These are phyloP conservation scores for Uromys caudimaculatus DNA, from an alignment of 2,797 vertebrate genomes.

Conservation along the genomic window DNA sequence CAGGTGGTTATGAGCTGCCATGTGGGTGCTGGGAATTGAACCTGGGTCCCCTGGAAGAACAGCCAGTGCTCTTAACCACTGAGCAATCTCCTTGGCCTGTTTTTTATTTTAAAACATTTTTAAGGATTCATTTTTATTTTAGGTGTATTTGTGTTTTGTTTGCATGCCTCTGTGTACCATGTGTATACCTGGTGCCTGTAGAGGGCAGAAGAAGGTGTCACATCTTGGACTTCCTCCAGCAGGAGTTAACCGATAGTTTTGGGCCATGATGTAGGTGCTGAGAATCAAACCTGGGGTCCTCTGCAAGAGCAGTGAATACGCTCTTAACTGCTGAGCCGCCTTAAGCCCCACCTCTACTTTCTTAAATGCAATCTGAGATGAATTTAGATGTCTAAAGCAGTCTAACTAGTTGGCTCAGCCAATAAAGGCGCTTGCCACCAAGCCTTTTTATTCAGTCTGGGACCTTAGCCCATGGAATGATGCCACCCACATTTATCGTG, in stretches of 20 bases:
- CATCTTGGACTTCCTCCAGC: too few species aligned
- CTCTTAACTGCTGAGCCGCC: neutral
- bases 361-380: neutral
- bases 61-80: neutral
- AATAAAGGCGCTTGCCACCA: neutral
- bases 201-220: neutral
- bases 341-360: neutral
- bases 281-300: neutral
- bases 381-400: neutral
- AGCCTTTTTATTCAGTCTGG: neutral
- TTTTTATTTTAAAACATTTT: neutral
- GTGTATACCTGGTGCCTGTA: neutral
- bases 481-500: neutral
- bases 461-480: neutral
- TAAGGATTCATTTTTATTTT: neutral
- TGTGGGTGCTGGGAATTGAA: neutral
- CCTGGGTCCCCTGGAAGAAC: neutral
- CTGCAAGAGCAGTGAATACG: neutral
- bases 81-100: too few species aligned
- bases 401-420: neutral
- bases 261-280: neutral
- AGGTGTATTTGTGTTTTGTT: neutral
- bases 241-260: neutral
- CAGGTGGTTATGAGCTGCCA: neutral
- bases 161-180: neutral